phyloP scores from a whole-genome alignment of 2,113 vertebrate species.

The Sakesphorus luctuosus region DNA sequence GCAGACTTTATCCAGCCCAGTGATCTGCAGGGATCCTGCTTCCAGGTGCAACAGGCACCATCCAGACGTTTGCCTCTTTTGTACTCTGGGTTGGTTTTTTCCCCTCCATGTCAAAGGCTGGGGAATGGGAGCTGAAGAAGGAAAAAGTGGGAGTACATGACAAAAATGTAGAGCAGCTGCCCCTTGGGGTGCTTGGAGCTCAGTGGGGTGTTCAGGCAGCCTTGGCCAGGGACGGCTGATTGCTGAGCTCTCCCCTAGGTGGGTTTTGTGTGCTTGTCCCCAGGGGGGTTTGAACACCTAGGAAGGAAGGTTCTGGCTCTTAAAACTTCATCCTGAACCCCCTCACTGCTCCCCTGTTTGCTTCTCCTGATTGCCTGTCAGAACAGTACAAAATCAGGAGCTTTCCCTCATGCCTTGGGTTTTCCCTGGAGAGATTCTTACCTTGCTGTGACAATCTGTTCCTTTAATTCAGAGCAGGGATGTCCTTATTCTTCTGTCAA shows the following conservation, averaged over 20 bases:
- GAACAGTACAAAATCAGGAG: not conserved
- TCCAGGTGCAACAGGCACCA: not conserved
- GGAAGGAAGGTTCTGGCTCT: not conserved
- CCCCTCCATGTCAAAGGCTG: not conserved
- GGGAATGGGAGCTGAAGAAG: conserved; percentile 37
- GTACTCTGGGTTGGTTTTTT: not conserved
- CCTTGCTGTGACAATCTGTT: not conserved
- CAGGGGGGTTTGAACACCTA: not conserved
- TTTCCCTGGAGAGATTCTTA: not conserved
- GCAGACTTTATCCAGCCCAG: not conserved
- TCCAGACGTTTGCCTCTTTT: not conserved
- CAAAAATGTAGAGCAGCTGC: not conserved
- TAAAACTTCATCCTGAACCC: not conserved
- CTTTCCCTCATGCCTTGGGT: not conserved
- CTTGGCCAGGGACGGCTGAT: not conserved
- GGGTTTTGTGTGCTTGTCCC: not conserved
- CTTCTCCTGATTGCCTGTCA: not conserved
- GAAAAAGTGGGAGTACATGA: not conserved
- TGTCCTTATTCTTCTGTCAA: not conserved
- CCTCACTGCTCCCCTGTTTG: not conserved
- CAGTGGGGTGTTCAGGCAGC: not conserved
- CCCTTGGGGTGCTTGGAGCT: not conserved
- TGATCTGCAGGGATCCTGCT: not conserved
- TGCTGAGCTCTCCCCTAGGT: not conserved
- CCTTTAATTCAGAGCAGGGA: not conserved